Evolutionary conservation across 2,888 invertebrate genomes (phyloP).

Genomic region (Oxycera nigricornis): DNA sequence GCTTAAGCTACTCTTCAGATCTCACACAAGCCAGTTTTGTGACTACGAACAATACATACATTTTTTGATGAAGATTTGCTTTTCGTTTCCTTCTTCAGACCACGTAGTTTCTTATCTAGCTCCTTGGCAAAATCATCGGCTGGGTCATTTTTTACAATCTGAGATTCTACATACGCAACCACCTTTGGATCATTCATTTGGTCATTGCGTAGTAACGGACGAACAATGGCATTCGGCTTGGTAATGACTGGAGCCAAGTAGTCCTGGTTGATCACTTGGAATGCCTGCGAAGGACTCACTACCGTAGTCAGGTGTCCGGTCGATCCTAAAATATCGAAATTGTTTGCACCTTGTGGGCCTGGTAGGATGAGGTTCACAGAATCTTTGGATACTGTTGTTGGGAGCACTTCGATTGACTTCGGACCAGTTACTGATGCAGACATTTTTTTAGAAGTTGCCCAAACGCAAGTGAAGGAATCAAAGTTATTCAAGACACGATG

Average conservation of each 20-base stretch:
- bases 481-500: not conserved
- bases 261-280: conserved; percentile 53
- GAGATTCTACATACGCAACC: conserved; percentile 37
- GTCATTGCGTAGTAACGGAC: conserved; percentile 61
- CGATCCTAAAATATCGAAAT: conserved; percentile 47
- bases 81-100: conserved; percentile 68
- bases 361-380: conserved; percentile 16
- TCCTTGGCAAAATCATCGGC: conserved; percentile 70
- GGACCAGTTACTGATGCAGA: not conserved
- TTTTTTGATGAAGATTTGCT: conserved; percentile 53
- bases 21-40: not conserved
- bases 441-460: conserved; percentile 4
- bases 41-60: conserved; percentile 47
- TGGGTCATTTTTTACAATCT: conserved; percentile 44
- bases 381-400: not conserved
- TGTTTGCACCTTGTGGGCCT: not conserved
- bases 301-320: conserved; percentile 50
- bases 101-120: conserved; percentile 74
- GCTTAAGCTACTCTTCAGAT: no score
- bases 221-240: conserved; percentile 67
- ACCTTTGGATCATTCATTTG: conserved; percentile 35
- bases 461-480: not conserved
- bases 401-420: conserved; percentile 28
- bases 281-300: conserved; percentile 46
- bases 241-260: conserved; percentile 46